Evolutionary conservation across 1,140 invertebrate genomes (phyloP).

Genomic region (Hypsibius dujardini): DNA sequence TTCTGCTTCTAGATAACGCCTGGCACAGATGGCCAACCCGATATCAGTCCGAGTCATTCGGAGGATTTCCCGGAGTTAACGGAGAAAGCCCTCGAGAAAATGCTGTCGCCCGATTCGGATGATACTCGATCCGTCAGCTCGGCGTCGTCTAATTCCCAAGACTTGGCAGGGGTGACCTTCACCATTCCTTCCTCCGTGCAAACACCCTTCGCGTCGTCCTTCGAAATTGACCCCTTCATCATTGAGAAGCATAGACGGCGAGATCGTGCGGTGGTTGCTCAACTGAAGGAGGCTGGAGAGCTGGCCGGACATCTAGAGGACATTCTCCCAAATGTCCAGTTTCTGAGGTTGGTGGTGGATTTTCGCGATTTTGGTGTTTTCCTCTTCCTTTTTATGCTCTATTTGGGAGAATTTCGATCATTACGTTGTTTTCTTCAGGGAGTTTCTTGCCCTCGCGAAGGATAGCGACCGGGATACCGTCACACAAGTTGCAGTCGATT

Average conservation of each 20-base stretch:
- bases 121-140: background rate
- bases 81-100: too few species aligned
- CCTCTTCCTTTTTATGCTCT: too few species aligned
- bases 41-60: too few species aligned
- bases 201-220: background rate
- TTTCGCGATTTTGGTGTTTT: too few species aligned
- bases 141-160: background rate
- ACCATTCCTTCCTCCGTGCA: background rate
- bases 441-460: background rate
- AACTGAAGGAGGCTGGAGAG: conserved; percentile 7
- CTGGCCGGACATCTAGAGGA: background rate
- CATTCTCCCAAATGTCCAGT: background rate
- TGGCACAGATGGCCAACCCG: too few species aligned
- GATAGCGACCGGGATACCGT: background rate
- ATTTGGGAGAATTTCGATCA: too few species aligned
- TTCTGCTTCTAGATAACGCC: too few species aligned
- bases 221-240: background rate
- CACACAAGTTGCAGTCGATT: background rate
- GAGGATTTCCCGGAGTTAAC: too few species aligned
- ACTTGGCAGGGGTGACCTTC: background rate
- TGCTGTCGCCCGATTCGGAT: background rate
- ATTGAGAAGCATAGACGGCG: background rate
- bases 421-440: background rate
- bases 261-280: background rate
- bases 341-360: background rate